These are phyloP conservation scores for Strigamia maritima DNA, from an alignment of 2,888 invertebrate species.

Conservation along the genomic window DNA sequence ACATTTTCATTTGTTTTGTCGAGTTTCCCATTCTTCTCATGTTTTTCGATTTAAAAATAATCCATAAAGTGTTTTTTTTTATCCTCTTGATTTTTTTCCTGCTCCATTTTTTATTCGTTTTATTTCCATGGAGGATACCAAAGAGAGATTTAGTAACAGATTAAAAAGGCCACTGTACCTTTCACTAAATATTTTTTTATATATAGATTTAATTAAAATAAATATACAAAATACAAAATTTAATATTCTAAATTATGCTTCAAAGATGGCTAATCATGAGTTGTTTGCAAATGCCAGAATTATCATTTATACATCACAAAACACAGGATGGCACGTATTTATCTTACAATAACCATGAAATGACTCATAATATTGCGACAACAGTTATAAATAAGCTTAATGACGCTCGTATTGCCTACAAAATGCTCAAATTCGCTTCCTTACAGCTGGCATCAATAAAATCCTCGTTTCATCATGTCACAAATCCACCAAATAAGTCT, in stretches of 20 bases:
- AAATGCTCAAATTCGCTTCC: neutral
- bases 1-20: neutral
- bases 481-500: neutral
- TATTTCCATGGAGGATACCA: neutral
- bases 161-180: neutral
- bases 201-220: too few relatives aligned
- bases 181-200: neutral
- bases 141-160: neutral
- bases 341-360: neutral
- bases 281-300: too few relatives aligned
- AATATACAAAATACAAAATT: too few relatives aligned
- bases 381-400: neutral
- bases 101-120: neutral
- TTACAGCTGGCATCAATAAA: neutral
- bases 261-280: too few relatives aligned
- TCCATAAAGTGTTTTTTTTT: neutral
- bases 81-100: too few relatives aligned
- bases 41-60: neutral
- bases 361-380: neutral
- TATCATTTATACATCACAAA: too few relatives aligned
- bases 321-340: neutral
- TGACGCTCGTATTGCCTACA: neutral
- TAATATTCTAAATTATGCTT: too few relatives aligned
- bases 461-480: neutral
- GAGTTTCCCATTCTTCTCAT: neutral